Percentiles rank a stretch among this genome's conserved stretches.
These are phyloP conservation scores for Anthoscopus minutus DNA, from an alignment of 2,113 vertebrate genomes.

Conservation along the genomic window DNA sequence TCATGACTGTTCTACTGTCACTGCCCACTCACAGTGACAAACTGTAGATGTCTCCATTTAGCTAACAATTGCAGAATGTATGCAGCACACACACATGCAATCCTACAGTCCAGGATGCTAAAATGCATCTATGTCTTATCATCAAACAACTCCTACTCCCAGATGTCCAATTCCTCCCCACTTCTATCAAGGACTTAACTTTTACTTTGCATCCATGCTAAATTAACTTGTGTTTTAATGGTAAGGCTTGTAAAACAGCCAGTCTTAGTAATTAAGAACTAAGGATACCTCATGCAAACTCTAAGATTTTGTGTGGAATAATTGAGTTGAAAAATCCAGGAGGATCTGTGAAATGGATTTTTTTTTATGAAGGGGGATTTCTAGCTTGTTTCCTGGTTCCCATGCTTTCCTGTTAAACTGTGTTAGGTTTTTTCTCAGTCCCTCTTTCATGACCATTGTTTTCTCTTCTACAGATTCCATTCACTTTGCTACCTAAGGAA, in stretches of 20 bases:
- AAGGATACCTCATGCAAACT: background rate
- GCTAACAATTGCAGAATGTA: background rate
- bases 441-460: background rate
- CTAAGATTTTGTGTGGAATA: background rate
- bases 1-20: background rate
- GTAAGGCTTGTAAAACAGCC: background rate
- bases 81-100: accelerated
- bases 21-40: background rate
- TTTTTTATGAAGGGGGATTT: background rate
- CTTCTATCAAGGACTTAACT: background rate
- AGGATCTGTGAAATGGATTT: background rate
- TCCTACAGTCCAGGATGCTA: background rate
- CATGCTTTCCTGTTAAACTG: background rate
- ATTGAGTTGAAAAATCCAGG: background rate
- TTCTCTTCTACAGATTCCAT: background rate
- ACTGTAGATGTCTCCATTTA: background rate
- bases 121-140: background rate
- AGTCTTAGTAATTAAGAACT: too few relatives aligned
- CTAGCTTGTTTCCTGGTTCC: background rate
- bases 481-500: background rate
- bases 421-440: background rate
- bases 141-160: background rate
- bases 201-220: background rate
- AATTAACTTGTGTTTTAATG: background rate
- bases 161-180: background rate